Percentiles rank a stretch among this genome's conserved stretches.
phyloP scores from a whole-genome alignment of 2,113 vertebrate species.

The Sula dactylatra region DNA sequence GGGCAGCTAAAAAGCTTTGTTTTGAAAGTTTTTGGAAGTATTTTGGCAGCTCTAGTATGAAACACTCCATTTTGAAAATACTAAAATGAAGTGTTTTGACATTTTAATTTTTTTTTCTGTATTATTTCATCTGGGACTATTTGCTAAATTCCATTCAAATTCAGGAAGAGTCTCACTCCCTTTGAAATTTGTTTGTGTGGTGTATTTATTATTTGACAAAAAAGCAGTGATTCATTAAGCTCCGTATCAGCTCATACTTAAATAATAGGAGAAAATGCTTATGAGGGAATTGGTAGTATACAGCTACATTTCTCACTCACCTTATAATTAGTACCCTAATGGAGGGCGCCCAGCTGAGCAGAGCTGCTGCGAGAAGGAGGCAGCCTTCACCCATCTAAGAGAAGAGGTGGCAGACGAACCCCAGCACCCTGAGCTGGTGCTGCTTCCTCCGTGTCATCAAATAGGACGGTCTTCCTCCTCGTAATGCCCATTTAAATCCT shows the following conservation, averaged over 20 bases:
- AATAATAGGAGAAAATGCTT: background rate
- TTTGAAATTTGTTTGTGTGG: conserved; percentile 3
- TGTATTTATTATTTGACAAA: conserved; percentile 23
- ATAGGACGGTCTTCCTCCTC: background rate
- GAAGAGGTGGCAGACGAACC: background rate
- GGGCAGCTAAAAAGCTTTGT: conserved; percentile 2
- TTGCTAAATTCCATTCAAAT: conserved; percentile 44
- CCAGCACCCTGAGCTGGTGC: background rate
- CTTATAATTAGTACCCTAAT: background rate
- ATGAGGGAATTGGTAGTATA: background rate
- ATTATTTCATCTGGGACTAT: conserved; percentile 22
- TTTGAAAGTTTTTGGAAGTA: conserved; percentile 26
- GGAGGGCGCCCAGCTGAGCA: background rate
- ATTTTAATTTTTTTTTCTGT: background rate
- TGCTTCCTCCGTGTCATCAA: background rate
- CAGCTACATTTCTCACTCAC: background rate
- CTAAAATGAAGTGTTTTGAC: conserved; percentile 14
- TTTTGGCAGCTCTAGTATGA: conserved; percentile 33
- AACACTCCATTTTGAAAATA: background rate
- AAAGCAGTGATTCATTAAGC: conserved; percentile 6
- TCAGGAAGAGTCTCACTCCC: background rate
- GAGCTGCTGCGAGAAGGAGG: background rate
- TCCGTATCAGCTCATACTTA: background rate
- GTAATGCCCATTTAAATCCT: background rate
- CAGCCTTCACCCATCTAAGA: background rate